Conservation (phyloP, 2,113 vertebrate species). For the Ophiodon elongatus region DNA sequence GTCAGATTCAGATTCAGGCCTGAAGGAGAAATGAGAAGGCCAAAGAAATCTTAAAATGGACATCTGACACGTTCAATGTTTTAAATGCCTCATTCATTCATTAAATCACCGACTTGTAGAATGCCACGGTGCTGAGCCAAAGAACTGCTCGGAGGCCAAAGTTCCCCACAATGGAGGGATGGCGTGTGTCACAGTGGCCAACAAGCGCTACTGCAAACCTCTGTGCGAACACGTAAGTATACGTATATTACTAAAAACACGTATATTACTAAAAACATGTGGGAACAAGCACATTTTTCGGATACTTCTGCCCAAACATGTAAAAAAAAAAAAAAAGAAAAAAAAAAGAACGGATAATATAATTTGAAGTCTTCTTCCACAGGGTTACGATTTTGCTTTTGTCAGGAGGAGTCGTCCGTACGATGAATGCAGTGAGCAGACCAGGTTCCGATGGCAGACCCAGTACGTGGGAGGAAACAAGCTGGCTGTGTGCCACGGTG, state of each 20-base stretch:
- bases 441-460: slow-evolving; percentile 66
- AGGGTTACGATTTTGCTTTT: slow-evolving; percentile 87
- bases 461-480: slow-evolving; percentile 74
- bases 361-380: not conserved
- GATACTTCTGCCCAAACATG: not conserved
- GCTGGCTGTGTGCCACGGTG: slow-evolving; percentile 83
- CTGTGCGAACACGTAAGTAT: slow-evolving; percentile 84
- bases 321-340: too few relatives aligned
- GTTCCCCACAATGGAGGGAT: slow-evolving; percentile 80
- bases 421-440: slow-evolving; percentile 77
- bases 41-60: too few relatives aligned
- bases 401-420: slow-evolving; percentile 78
- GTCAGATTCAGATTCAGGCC: too few relatives aligned
- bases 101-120: slow-evolving; percentile 46
- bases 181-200: slow-evolving; percentile 71
- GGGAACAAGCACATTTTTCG: not conserved
- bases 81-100: not conserved
- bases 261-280: not conserved
- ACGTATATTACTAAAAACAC: too few relatives aligned
- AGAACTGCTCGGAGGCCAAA: slow-evolving; percentile 48
- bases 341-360: not conserved
- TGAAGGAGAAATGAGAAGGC: too few relatives aligned
- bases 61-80: not conserved
- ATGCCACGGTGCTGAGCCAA: slow-evolving; percentile 46
- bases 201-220: slow-evolving; percentile 85